phyloP scores from a whole-genome alignment of 1,140 invertebrate species.

The Euschistus heros region DNA sequence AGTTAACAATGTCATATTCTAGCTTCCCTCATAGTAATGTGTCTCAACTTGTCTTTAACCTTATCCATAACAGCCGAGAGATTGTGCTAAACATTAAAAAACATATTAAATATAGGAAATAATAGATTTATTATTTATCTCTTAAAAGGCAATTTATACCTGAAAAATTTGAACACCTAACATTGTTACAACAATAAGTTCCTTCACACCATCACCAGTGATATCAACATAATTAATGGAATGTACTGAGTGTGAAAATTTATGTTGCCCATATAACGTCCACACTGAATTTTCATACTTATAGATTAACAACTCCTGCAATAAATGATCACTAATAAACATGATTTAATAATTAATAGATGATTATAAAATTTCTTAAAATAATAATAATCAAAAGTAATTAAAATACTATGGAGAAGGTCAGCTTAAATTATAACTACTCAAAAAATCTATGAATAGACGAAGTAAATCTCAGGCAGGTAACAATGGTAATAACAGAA shows the following conservation, averaged over 20 bases:
- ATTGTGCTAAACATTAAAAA: too few species aligned
- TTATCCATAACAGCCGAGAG: too few species aligned
- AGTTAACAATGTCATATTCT: too few species aligned
- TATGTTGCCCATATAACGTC: constrained; percentile 39
- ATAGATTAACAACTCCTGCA: constrained; percentile 49
- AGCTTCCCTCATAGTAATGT: too few species aligned
- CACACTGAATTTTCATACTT: constrained; percentile 38
- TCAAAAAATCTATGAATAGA: neutral
- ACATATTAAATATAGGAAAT: too few species aligned
- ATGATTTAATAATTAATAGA: neutral
- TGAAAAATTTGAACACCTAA: constrained; percentile 58
- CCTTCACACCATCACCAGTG: constrained; percentile 56
- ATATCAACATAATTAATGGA: constrained; percentile 51
- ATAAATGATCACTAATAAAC: constrained; percentile 11
- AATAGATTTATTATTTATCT: too few species aligned
- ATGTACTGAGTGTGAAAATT: constrained; percentile 51
- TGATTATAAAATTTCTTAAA: neutral
- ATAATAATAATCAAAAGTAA: neutral
- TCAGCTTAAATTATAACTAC: neutral
- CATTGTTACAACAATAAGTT: constrained; percentile 54
- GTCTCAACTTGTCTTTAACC: too few species aligned
- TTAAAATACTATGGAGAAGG: neutral
- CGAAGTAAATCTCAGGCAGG: too few species aligned
- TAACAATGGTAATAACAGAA: too few species aligned
- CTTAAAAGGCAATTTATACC: too few species aligned